These are phyloP conservation scores for Thermophis baileyi DNA, from an alignment of 2,113 vertebrate genomes.

Conservation along the genomic window DNA sequence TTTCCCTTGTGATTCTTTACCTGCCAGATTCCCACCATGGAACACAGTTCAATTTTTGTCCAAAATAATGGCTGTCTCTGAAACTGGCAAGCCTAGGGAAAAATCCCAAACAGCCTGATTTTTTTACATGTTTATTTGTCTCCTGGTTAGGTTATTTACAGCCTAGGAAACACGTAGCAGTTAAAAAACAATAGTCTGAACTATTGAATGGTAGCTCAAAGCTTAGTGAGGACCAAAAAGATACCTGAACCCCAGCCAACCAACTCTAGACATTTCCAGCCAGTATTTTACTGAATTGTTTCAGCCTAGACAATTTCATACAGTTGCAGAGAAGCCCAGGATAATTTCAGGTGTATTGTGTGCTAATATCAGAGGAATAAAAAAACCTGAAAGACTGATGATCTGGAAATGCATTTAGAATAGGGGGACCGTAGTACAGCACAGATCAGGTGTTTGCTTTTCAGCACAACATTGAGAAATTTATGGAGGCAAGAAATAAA, in stretches of 20 bases:
- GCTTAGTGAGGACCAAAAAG: not conserved
- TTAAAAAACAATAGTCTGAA: not conserved
- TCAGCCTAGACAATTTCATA: not conserved
- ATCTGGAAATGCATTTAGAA: not conserved
- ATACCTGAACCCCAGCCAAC: not conserved
- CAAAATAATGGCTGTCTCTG: not conserved
- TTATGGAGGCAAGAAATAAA: not conserved
- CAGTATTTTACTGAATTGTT: not conserved
- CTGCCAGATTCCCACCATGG: conserved; percentile 51
- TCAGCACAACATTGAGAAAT: not conserved
- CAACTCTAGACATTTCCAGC: not conserved
- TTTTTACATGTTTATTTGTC: not conserved
- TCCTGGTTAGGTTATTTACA: not conserved
- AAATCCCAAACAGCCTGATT: not conserved
- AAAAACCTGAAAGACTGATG: not conserved
- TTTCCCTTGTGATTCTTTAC: conserved; percentile 33
- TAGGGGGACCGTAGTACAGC: not conserved
- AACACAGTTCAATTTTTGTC: conserved; percentile 37
- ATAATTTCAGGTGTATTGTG: not conserved
- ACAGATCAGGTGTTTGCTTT: not conserved
- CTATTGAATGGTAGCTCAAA: not conserved
- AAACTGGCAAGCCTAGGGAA: not conserved
- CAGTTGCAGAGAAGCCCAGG: not conserved
- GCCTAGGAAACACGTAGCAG: not conserved
- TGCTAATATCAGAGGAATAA: not conserved